Conservation (phyloP, 2,797 vertebrate species). For the Notamacropus eugenii region DNA sequence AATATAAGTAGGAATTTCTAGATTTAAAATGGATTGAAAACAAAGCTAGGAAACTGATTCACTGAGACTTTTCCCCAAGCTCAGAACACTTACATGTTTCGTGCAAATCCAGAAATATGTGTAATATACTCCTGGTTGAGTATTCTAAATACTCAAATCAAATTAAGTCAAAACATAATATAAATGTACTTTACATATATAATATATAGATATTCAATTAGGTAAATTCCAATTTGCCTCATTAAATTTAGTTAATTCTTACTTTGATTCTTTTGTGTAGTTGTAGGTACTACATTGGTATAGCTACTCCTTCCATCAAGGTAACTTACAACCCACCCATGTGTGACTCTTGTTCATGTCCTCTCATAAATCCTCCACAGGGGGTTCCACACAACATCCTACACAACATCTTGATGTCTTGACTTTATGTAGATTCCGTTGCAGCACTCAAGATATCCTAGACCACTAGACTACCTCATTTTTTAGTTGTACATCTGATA, state of each 20-base stretch:
- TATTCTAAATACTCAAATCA: background rate
- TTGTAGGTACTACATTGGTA: background rate
- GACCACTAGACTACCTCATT: background rate
- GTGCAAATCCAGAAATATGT: background rate
- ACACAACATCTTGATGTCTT: background rate
- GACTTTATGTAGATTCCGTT: background rate
- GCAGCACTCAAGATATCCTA: background rate
- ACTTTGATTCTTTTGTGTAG: background rate
- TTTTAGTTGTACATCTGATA: background rate
- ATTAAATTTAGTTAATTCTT: background rate
- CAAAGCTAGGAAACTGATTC: slow-evolving; percentile 78
- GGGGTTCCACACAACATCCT: background rate
- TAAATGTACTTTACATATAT: background rate
- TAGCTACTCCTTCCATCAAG: background rate
- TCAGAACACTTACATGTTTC: background rate
- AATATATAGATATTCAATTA: background rate
- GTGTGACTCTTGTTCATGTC: background rate
- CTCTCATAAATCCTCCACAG: background rate
- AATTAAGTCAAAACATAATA: background rate
- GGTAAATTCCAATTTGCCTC: background rate
- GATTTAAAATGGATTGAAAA: slow-evolving; percentile 78
- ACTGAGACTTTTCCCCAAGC: slow-evolving; percentile 53
- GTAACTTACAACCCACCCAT: background rate
- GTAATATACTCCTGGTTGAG: background rate
- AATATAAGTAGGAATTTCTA: slow-evolving; percentile 59